Percentiles rank a stretch among this genome's conserved stretches.
These are phyloP conservation scores for Nebria brevicollis DNA, from an alignment of 2,888 invertebrate genomes.

Conservation along the genomic window DNA sequence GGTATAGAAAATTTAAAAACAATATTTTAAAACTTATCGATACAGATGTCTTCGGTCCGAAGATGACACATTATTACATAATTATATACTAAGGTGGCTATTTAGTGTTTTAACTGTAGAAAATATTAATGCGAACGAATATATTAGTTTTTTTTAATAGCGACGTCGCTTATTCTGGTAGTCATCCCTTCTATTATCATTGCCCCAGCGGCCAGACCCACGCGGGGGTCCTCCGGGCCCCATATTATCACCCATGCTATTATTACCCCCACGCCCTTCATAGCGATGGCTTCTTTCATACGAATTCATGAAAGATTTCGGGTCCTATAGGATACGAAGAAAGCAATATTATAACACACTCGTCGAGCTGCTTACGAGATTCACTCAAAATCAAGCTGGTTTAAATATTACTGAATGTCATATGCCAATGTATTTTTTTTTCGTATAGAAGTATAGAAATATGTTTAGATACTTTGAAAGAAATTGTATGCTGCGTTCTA, in stretches of 20 bases:
- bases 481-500: background rate
- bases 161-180: conserved; percentile 54
- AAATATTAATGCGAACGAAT: too few relatives aligned
- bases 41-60: too few relatives aligned
- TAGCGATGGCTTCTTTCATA: conserved; percentile 47
- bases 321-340: conserved; percentile 41
- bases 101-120: too few relatives aligned
- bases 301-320: conserved; percentile 47
- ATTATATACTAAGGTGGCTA: too few relatives aligned
- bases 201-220: conserved; percentile 52
- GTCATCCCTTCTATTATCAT: conserved; percentile 53
- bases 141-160: conserved; percentile 51
- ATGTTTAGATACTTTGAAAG: background rate
- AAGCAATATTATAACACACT: conserved; percentile 5
- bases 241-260: conserved; percentile 47
- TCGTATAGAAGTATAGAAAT: background rate
- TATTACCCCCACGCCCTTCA: conserved; percentile 49
- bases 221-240: conserved; percentile 47
- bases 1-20: too few relatives aligned
- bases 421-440: conserved; percentile 9
- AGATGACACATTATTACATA: too few relatives aligned
- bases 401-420: conserved; percentile 35
- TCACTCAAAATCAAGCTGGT: conserved; percentile 32
- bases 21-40: too few relatives aligned
- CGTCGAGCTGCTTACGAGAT: background rate